Conservation (phyloP, 2,888 invertebrate genomes). For the Cephus pulcher region DNA sequence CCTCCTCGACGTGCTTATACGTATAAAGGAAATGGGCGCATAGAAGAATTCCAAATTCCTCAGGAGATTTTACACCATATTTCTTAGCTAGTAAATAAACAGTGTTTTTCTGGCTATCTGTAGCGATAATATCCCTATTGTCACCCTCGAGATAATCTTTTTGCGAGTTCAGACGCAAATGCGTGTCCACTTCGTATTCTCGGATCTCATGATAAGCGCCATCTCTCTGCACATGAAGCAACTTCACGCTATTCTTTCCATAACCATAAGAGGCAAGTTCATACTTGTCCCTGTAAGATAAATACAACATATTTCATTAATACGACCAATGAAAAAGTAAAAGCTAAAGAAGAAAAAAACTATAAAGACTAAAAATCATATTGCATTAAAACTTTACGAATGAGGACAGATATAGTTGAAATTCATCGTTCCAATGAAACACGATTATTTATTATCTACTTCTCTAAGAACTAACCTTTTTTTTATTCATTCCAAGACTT, state of each 20-base stretch:
- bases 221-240: constrained; percentile 78
- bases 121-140: constrained; percentile 83
- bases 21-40: constrained; percentile 80
- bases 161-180: constrained; percentile 76
- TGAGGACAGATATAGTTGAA: neutral
- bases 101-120: constrained; percentile 87
- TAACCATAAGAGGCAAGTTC: constrained; percentile 76
- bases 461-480: neutral
- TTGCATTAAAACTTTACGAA: neutral
- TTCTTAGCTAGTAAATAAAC: constrained; percentile 84
- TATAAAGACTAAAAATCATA: neutral
- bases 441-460: constrained; percentile 5
- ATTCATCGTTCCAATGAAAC: neutral
- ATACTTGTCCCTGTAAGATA: constrained; percentile 62
- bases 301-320: too few species aligned
- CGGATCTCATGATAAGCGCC: constrained; percentile 77
- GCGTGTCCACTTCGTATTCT: constrained; percentile 81
- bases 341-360: neutral
- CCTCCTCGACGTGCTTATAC: constrained; percentile 81
- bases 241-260: constrained; percentile 81
- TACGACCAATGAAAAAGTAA: neutral
- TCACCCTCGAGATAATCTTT: constrained; percentile 81
- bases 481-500: too few species aligned
- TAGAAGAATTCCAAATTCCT: constrained; percentile 81
- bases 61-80: constrained; percentile 80